Evolutionary conservation across 2,113 vertebrate species (phyloP).

Genomic region (Datnioides undecimradiatus): DNA sequence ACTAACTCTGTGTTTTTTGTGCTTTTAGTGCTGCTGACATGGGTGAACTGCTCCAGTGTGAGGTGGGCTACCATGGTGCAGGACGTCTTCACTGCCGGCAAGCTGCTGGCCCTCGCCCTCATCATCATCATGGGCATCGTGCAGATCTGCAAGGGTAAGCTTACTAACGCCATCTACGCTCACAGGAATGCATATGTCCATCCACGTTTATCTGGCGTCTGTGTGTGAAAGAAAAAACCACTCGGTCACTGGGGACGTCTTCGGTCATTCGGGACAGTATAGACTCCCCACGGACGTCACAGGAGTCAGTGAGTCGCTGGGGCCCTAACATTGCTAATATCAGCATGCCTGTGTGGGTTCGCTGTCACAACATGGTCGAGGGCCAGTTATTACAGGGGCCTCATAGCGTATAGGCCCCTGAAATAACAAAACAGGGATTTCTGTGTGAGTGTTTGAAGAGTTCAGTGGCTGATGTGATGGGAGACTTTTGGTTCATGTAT

Average conservation of each 20-base stretch:
- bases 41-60: conserved; percentile 94
- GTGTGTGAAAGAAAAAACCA: background rate
- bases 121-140: conserved; percentile 95
- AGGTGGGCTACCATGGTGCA: conserved; percentile 94
- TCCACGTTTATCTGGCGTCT: background rate
- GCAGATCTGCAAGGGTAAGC: conserved; percentile 93
- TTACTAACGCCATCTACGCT: background rate
- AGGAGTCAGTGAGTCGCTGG: conserved; percentile 52
- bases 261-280: background rate
- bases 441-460: conserved; percentile 23
- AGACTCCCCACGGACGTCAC: background rate
- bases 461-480: conserved; percentile 16
- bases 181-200: background rate
- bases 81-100: conserved; percentile 93
- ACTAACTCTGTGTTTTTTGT: background rate
- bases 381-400: conserved; percentile 68
- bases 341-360: conserved; percentile 61
- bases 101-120: conserved; percentile 90
- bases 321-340: conserved; percentile 65
- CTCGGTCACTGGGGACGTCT: conserved; percentile 39
- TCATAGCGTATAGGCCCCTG: conserved; percentile 32
- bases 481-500: conserved; percentile 23
- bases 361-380: conserved; percentile 64
- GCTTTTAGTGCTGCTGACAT: conserved; percentile 85
- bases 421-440: conserved; percentile 49